phyloP scores from a whole-genome alignment of 2,113 vertebrate species.

The Danionella cerebrum region DNA sequence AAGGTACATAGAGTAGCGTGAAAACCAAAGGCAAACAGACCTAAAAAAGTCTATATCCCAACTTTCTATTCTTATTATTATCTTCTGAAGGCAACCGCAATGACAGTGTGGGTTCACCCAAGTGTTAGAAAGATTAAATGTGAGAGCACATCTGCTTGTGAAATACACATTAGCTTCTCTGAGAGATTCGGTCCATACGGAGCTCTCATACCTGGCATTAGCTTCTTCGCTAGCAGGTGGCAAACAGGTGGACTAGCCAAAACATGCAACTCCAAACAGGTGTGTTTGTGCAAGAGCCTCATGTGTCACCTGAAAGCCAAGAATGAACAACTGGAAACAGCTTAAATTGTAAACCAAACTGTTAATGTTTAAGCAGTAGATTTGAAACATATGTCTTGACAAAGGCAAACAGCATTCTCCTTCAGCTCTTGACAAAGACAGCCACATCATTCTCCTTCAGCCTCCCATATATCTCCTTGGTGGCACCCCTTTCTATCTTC shows the following conservation, averaged over 20 bases:
- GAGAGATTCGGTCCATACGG: constrained; percentile 9
- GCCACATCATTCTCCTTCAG: too few relatives aligned
- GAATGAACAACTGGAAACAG: neutral
- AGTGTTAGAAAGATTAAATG: constrained; percentile 16
- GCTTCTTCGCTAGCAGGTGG: constrained; percentile 5
- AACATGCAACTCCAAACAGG: neutral
- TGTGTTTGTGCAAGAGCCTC: neutral
- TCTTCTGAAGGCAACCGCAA: too few relatives aligned
- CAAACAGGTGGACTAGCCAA: constrained; percentile 2
- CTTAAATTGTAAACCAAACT: neutral
- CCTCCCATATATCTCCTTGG: too few relatives aligned
- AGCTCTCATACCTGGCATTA: constrained; percentile 27
- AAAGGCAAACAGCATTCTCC: too few relatives aligned
- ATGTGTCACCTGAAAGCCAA: neutral
- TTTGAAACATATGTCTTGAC: neutral
- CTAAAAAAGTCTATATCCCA: too few relatives aligned
- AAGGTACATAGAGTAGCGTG: neutral
- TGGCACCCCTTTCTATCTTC: too few relatives aligned
- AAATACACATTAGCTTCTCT: constrained; percentile 34
- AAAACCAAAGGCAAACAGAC: neutral
- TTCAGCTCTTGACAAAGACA: too few relatives aligned
- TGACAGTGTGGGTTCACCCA: neutral
- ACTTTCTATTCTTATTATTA: too few relatives aligned
- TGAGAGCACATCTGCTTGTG: constrained; percentile 33
- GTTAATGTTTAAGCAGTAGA: neutral